These are phyloP conservation scores for Fregata magnificens DNA, from an alignment of 2,113 vertebrate species.

Conservation along the genomic window DNA sequence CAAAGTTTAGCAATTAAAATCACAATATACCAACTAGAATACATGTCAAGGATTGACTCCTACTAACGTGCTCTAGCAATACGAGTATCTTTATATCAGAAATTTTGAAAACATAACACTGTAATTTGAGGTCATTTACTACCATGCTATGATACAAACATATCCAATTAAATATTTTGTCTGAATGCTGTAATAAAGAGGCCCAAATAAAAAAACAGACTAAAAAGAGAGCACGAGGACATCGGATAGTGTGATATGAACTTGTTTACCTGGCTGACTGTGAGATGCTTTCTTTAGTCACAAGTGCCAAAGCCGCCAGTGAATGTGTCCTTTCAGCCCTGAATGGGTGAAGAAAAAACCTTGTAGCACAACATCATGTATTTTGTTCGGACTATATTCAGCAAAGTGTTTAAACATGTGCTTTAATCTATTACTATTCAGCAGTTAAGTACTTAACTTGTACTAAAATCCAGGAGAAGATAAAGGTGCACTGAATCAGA, in stretches of 20 bases:
- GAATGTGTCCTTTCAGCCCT: neutral
- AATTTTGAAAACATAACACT: neutral
- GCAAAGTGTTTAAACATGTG: neutral
- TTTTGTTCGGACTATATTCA: neutral
- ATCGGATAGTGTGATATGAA: neutral
- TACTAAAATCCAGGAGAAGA: neutral
- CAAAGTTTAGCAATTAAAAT: neutral
- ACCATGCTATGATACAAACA: neutral
- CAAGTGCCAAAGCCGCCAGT: neutral
- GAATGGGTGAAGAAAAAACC: neutral
- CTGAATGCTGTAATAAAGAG: neutral
- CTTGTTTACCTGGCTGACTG: neutral
- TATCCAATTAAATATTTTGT: neutral
- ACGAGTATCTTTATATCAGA: neutral
- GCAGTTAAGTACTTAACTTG: neutral
- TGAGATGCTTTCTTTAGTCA: neutral
- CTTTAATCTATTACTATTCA: slow-evolving; percentile 18
- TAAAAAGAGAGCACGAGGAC: neutral
- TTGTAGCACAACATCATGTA: neutral
- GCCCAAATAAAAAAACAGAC: neutral
- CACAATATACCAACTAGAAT: neutral
- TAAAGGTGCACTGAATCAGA: neutral
- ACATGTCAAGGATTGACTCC: neutral
- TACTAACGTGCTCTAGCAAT: neutral
- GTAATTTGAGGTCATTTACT: neutral